A percentile compares a stretch with the other conserved stretches of the same genome.
Evolutionary conservation across 2,888 invertebrate genomes (phyloP).

Genomic region (Oscheius onirici): DNA sequence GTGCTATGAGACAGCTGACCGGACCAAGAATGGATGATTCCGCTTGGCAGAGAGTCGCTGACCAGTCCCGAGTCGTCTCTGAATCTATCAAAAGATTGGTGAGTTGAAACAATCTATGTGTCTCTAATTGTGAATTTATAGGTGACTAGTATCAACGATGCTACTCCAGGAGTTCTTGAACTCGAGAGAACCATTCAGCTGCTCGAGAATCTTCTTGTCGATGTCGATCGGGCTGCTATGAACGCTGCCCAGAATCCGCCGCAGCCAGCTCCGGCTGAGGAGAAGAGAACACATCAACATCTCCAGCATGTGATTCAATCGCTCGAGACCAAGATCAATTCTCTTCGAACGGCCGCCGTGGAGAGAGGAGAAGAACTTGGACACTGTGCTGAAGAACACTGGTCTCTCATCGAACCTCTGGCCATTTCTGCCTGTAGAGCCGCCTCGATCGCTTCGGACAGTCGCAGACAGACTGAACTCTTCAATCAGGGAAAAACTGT

Average conservation of each 20-base stretch:
- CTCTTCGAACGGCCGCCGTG: conserved; percentile 84
- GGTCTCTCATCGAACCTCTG: conserved; percentile 82
- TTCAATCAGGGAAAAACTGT: conserved; percentile 82
- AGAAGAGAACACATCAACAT: conserved; percentile 78
- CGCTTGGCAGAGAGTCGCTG: conserved; percentile 92
- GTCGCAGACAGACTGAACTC: conserved; percentile 80
- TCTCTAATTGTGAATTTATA: too few relatives aligned
- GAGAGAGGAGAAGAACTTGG: conserved; percentile 86
- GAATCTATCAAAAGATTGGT: conserved; percentile 90
- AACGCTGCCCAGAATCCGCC: conserved; percentile 39
- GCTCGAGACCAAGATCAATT: conserved; percentile 85
- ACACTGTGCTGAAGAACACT: conserved; percentile 78
- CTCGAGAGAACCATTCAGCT: conserved; percentile 82
- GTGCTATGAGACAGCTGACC: conserved; percentile 78
- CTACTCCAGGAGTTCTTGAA: conserved; percentile 93
- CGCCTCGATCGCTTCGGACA: conserved; percentile 52
- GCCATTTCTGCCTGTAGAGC: conserved; percentile 82
- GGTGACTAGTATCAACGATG: conserved; percentile 86
- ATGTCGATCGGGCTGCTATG: conserved; percentile 45
- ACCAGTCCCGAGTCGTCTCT: conserved; percentile 85
- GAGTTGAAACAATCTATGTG: too few relatives aligned
- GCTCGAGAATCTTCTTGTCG: conserved; percentile 77
- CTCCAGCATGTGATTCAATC: conserved; percentile 84
- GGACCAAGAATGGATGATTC: conserved; percentile 84
- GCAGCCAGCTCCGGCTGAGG: conserved; percentile 47